Evolutionary conservation across 2,888 invertebrate genomes (phyloP), one percentile per base, ranked within the genome.

Genomic region (Epinotia ramella): DNA sequence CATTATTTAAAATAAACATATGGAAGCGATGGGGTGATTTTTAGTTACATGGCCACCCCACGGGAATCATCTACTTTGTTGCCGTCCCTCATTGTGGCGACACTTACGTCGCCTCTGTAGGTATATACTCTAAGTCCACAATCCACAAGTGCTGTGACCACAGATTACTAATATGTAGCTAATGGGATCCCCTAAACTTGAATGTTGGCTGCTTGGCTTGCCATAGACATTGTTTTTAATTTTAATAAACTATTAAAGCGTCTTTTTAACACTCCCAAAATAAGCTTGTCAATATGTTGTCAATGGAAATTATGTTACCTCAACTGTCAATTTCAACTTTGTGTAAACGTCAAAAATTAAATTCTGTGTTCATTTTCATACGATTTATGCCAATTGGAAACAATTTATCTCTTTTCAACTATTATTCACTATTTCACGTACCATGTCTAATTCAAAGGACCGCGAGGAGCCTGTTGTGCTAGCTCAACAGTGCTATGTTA

Each of bases 401-500:
- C 20, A 16, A 57, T 59, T 13, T 24, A 57, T 59, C 9, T 57
- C 9, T 6, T 46, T 9, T 46, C 4, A n/a, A 46, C 3, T 60
- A 60, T 16, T 59, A 11, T 24, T 16, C 16, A 18, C 20, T 57
- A 20, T 49, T 18, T n/a, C 5, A 16, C 53, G 33, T n/a, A 70
- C n/a, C 70, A 93, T 93, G 93, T 84, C 91, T 5, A 89, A 84
- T 78, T 77, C 81, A 68, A 91, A 90, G 79, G 92, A 93, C 56
- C 84, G 83, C 7, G 86, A 87, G 40, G 96, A 96, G 79, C 92
- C 96, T 73, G 96, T 96, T 0, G 90, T 95, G 66, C 89, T 95
- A 79, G 96, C 96, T 0, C 89, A 95, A 66, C 91, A 94, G 78
- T 96, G 96, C 82, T 97, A 96, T 89, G 90, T 95, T 78, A 95